Conservation (phyloP, 2,797 vertebrate genomes). For the Potorous gilbertii region DNA sequence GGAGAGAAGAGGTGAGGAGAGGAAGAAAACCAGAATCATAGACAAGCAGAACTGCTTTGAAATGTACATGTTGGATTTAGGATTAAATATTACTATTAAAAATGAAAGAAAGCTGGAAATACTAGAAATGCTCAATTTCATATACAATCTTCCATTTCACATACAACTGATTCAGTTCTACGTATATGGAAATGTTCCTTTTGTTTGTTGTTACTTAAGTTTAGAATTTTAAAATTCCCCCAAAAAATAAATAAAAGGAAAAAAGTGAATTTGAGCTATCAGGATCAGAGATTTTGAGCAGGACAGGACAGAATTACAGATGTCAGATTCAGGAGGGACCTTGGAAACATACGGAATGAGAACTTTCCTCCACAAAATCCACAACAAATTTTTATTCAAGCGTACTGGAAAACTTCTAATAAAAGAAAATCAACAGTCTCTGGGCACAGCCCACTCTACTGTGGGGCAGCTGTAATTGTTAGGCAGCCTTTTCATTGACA, state of each 20-base stretch:
- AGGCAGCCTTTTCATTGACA: not conserved
- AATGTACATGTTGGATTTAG: not conserved
- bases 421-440: not conserved
- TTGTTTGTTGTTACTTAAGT: not conserved
- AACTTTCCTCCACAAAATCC: not conserved
- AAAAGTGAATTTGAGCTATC: not conserved
- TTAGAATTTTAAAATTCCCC: not conserved
- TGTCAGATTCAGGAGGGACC: not conserved
- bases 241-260: too few species aligned
- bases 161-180: not conserved
- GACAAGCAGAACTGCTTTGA: not conserved
- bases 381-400: not conserved
- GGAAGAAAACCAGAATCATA: not conserved
- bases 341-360: not conserved
- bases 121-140: not conserved
- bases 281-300: not conserved
- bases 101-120: not conserved
- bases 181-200: not conserved
- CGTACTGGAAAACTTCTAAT: not conserved
- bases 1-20: not conserved
- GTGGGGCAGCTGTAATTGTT: not conserved
- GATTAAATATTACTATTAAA: not conserved
- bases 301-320: not conserved
- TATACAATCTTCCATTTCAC: not conserved
- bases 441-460: not conserved